phyloP scores from a whole-genome alignment of 1,140 invertebrate genomes.

The Dendrolimus kikuchii region DNA sequence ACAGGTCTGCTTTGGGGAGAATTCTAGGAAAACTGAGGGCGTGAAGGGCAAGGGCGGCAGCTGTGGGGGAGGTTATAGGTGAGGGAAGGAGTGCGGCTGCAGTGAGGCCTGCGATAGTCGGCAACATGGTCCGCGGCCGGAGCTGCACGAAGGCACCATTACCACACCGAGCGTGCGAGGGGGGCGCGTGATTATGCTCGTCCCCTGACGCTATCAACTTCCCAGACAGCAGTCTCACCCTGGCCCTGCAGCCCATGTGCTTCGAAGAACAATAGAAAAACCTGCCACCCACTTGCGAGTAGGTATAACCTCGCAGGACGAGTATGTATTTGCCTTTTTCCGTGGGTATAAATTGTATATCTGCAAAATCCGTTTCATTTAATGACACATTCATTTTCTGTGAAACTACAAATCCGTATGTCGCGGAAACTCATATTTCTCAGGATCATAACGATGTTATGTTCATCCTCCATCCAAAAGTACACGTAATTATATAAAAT shows the following conservation, averaged over 20 bases:
- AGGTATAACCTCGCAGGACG: constrained; percentile 59
- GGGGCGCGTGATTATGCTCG: constrained; percentile 55
- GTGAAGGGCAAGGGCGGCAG: constrained; percentile 44
- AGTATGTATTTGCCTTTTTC: constrained; percentile 64
- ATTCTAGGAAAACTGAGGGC: constrained; percentile 52
- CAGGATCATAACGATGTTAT: too few relatives aligned
- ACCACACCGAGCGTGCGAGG: constrained; percentile 56
- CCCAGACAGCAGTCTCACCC: constrained; percentile 46
- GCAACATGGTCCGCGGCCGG: constrained; percentile 28
- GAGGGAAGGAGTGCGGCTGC: constrained; percentile 36
- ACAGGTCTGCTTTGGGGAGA: constrained; percentile 56
- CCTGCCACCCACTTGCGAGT: constrained; percentile 61
- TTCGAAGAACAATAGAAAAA: constrained; percentile 67
- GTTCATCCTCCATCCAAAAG: too few relatives aligned
- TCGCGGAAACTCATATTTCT: too few relatives aligned
- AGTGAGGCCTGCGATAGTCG: constrained; percentile 12
- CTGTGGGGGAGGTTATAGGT: constrained; percentile 33
- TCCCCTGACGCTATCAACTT: constrained; percentile 51
- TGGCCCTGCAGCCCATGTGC: constrained; percentile 58
- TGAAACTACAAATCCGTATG: not conserved
- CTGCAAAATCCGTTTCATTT: constrained; percentile 35
- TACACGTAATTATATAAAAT: too few relatives aligned
- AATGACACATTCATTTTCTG: constrained; percentile 14
- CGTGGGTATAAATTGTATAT: constrained; percentile 64
- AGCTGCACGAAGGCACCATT: constrained; percentile 62